Percentiles rank a stretch among this genome's conserved stretches.
Conservation (phyloP, 2,888 invertebrate species). For the Eueremaeus valkanovi region DNA sequence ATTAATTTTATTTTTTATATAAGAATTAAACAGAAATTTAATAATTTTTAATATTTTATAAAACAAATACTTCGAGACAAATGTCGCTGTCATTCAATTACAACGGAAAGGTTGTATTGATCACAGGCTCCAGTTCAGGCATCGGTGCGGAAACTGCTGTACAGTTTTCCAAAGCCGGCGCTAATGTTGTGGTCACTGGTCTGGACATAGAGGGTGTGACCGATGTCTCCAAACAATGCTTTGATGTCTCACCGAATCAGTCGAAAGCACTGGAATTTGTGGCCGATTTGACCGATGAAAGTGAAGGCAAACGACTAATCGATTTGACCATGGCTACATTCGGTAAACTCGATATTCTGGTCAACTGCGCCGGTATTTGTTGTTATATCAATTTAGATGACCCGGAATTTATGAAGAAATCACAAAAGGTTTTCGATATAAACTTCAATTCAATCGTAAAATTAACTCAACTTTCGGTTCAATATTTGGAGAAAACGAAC, state of each 20-base stretch:
- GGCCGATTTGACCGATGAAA: background rate
- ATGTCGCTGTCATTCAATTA: no score
- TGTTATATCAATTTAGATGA: background rate
- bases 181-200: conserved; percentile 16
- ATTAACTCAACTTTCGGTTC: conserved; percentile 12
- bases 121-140: conserved; percentile 18
- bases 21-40: no score
- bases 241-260: background rate
- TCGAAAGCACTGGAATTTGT: background rate
- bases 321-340: background rate
- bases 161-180: conserved; percentile 17
- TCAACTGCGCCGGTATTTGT: conserved; percentile 29
- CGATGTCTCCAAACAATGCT: background rate
- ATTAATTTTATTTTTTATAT: no score
- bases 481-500: conserved; percentile 36
- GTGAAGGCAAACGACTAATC: background rate
- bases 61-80: no score
- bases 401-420: background rate
- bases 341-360: conserved; percentile 35
- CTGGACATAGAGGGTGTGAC: background rate
- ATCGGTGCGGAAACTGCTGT: conserved; percentile 6
- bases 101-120: conserved; percentile 20
- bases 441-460: conserved; percentile 19
- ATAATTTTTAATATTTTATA: no score
- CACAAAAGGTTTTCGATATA: background rate